Evolutionary conservation across 64 coral and sea anemone species (phyloP).

Genomic region (Pachyseris speciosa): DNA sequence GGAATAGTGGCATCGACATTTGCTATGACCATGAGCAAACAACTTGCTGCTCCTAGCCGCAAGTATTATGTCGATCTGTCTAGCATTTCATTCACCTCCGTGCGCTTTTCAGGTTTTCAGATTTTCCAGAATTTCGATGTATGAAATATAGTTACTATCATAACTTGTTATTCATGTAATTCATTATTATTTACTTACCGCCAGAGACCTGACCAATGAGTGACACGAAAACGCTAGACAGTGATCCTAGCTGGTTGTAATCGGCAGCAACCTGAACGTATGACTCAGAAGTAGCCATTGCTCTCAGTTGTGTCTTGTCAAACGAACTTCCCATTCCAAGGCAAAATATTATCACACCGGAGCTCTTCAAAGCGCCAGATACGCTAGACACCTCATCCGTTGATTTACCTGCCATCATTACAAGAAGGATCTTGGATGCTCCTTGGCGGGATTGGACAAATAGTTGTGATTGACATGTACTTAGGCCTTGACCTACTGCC

Average conservation of each 20-base stretch:
- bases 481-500: constrained; percentile 56
- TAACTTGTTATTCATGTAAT: background rate
- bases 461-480: constrained; percentile 55
- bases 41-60: too few relatives aligned
- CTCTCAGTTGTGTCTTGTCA: constrained; percentile 49
- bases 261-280: constrained; percentile 57
- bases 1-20: too few relatives aligned
- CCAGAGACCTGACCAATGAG: background rate
- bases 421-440: constrained; percentile 44
- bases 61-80: too few relatives aligned
- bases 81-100: too few relatives aligned
- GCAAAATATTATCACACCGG: constrained; percentile 42
- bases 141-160: too few relatives aligned
- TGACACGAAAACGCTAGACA: constrained; percentile 4
- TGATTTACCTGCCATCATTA: constrained; percentile 77
- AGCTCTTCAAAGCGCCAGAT: constrained; percentile 46
- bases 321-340: constrained; percentile 57
- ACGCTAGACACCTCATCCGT: constrained; percentile 60
- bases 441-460: constrained; percentile 53
- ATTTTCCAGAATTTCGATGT: too few relatives aligned
- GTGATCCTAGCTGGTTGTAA: constrained; percentile 12
- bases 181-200: background rate
- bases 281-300: constrained; percentile 57
- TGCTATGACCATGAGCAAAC: too few relatives aligned
- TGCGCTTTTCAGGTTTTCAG: too few relatives aligned